Evolutionary conservation across 2,888 invertebrate species (phyloP).

Genomic region (Pegoplata infirma): DNA sequence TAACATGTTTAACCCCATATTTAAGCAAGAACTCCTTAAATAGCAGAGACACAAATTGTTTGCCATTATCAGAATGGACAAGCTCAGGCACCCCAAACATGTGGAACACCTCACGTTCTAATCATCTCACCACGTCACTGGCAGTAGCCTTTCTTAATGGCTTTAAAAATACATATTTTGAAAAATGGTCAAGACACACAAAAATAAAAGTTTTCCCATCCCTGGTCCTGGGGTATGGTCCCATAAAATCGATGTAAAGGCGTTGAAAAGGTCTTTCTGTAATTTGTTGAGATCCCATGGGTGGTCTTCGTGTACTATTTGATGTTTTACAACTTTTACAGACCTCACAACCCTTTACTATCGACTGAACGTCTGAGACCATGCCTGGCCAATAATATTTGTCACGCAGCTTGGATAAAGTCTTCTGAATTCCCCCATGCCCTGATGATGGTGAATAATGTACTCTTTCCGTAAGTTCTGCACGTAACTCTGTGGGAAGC

Average conservation of each 20-base stretch:
- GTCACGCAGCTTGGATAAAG: not conserved
- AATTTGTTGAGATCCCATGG: not conserved
- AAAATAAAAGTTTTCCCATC: not conserved
- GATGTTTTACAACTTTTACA: not conserved
- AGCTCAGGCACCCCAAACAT: not conserved
- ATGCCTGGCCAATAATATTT: conserved; percentile 3
- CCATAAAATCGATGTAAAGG: conserved; percentile 1
- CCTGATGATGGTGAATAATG: not conserved
- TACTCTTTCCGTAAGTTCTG: too few relatives aligned
- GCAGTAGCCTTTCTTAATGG: not conserved
- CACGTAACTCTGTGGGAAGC: too few relatives aligned
- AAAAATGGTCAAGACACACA: not conserved
- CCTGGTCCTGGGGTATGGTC: not conserved
- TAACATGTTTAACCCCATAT: not conserved
- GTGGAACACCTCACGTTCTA: not conserved
- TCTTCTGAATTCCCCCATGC: not conserved
- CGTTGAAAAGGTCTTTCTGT: conserved; percentile 14
- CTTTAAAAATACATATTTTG: conserved; percentile 1
- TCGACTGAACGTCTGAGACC: not conserved
- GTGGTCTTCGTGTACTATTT: not conserved
- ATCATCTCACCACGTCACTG: too few relatives aligned
- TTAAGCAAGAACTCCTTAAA: not conserved
- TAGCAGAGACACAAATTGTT: not conserved
- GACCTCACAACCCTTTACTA: not conserved
- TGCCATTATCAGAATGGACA: not conserved